Base-by-base conservation (phyloP, 2,797 vertebrate genomes). In the Trachurus trachurus region DNA sequence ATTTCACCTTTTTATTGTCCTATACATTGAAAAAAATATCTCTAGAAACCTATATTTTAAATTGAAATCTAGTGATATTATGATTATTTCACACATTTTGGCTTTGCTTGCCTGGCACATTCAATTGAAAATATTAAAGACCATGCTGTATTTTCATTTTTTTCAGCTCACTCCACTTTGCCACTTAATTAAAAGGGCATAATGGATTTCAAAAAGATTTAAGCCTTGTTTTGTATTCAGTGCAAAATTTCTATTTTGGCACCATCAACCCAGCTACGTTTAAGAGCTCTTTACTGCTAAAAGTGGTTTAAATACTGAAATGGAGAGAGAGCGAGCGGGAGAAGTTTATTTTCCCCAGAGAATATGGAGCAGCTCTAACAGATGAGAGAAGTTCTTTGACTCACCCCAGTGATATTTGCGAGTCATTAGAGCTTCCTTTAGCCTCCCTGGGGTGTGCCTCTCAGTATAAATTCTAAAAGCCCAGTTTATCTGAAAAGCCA, bases 361-460 rank as follows among this genome's bases (percentile, higher is more conserved):
- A 78, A 68, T 86, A 82, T 84, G 68, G 60, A 80, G 85, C 84
- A 72, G 34, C 80, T 80, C 62, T 83, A 64, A 60, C 50, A 72
- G 64, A 82, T 75, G 57, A 81, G 57, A 74, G 66, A 61, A 64
- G 72, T 76, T 71, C 83, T 87, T 88, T 89, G 80, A 79, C 81
- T 88, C 76, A 76, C 52, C 44, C 70, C 67, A 39, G 39, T 75
- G 80, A 88, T 87, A 80, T 87, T 89, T 85, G 56, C 76, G 81
- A 85, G 78, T 90, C 88, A 89, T 91, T 89, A 88, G 69, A 66
- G 79, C 68, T 78, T 71, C 29, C 42, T 47, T 50, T 17, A 44
- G 68, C 67, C 63, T 81, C 82, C 84, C 74, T 34, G 12, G 71
- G 66, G 85, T 67, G 53, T 64, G 54, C 44, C 53, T 67, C 74